Evolutionary conservation across 2,797 vertebrate species (phyloP).

Genomic region (Allobates femoralis): DNA sequence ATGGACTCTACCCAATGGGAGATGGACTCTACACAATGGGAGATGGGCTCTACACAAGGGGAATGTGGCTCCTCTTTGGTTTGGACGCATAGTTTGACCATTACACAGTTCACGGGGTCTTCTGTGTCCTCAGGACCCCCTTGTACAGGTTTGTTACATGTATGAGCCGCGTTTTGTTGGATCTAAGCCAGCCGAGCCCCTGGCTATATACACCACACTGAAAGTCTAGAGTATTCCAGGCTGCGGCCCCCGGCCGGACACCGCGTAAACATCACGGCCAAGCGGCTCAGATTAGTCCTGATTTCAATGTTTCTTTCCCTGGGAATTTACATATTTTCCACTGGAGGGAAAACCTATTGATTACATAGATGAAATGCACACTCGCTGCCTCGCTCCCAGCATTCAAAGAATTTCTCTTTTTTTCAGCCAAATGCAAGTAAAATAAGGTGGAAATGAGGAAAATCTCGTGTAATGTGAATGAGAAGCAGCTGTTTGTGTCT

Average conservation of each 20-base stretch:
- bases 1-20: too few relatives aligned
- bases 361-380: background rate
- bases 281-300: constrained; percentile 18
- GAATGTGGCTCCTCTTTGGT: too few relatives aligned
- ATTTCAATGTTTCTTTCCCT: constrained; percentile 50
- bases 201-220: background rate
- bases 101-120: background rate
- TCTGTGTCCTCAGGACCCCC: background rate
- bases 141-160: too few relatives aligned
- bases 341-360: constrained; percentile 36
- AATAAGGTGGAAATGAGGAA: constrained; percentile 26
- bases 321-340: background rate
- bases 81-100: background rate
- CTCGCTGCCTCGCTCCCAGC: background rate
- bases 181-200: background rate
- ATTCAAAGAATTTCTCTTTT: constrained; percentile 14
- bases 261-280: constrained; percentile 31
- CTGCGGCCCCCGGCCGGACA: background rate
- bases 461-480: background rate
- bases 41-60: too few relatives aligned
- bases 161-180: background rate
- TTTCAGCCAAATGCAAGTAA: constrained; percentile 42
- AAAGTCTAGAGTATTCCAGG: constrained; percentile 6
- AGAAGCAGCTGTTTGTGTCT: constrained; percentile 19
- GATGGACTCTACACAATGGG: too few relatives aligned